Conservation (phyloP, 1,140 invertebrate species). For the Riptortus pedestris region DNA sequence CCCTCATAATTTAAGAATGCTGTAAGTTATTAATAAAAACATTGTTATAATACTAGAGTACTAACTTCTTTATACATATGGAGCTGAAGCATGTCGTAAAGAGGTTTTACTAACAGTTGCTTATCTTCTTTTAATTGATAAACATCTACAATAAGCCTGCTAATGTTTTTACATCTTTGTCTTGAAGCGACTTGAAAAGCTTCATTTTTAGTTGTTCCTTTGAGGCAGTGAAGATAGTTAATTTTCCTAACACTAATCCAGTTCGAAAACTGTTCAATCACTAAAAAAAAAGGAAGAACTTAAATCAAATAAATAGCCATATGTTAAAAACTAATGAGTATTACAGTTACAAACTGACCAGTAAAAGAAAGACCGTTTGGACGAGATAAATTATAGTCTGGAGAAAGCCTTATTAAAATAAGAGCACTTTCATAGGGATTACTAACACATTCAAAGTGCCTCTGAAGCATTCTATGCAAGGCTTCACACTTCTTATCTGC, state of each 20-base stretch:
- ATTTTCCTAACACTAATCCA: conserved; percentile 38
- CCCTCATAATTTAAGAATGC: too few relatives aligned
- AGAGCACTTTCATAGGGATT: conserved; percentile 20
- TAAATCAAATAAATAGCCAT: not conserved
- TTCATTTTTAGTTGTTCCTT: conserved; percentile 44
- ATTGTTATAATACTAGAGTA: too few relatives aligned
- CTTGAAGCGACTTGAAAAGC: conserved; percentile 47
- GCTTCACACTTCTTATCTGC: conserved; percentile 24
- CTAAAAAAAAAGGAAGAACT: conserved; percentile 35
- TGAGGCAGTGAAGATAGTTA: conserved; percentile 38
- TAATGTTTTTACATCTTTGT: conserved; percentile 43
- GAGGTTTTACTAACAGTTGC: conserved; percentile 42
- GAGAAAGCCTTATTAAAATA: not conserved
- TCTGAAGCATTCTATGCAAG: conserved; percentile 12
- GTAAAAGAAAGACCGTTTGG: conserved; percentile 21
- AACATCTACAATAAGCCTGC: conserved; percentile 45
- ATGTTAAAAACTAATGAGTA: too few relatives aligned
- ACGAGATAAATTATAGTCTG: conserved; percentile 21
- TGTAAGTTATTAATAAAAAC: too few relatives aligned
- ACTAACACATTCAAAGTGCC: not conserved
- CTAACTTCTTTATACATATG: conserved; percentile 49
- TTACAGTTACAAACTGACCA: conserved; percentile 21
- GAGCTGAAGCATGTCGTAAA: conserved; percentile 42
- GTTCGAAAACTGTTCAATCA: conserved; percentile 48
- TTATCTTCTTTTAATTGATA: conserved; percentile 45